phyloP scores from a whole-genome alignment of 2,113 vertebrate species.

The Centropus bengalensis region DNA sequence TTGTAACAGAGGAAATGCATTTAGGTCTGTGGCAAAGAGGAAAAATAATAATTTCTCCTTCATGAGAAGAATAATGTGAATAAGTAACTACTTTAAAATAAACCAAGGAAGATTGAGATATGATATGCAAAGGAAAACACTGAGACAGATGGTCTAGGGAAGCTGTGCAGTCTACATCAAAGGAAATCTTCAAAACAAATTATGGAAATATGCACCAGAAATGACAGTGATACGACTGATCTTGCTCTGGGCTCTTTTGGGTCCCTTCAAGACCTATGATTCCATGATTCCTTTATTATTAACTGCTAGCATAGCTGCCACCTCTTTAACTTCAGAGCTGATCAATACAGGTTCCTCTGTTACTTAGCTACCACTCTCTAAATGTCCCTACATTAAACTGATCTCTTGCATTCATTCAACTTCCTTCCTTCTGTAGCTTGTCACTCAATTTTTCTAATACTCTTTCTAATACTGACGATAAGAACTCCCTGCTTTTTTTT shows the following conservation, averaged over 20 bases:
- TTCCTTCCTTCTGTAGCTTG: not conserved
- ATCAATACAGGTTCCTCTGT: not conserved
- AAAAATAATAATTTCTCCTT: not conserved
- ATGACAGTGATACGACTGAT: slow-evolving; percentile 1
- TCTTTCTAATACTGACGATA: not conserved
- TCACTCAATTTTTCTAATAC: not conserved
- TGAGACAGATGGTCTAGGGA: not conserved
- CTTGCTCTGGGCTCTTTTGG: not conserved
- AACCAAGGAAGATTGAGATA: not conserved
- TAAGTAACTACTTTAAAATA: not conserved
- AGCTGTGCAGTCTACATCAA: not conserved
- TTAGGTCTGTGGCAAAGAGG: not conserved
- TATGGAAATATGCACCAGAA: not conserved
- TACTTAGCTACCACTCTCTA: not conserved
- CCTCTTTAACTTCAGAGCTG: not conserved
- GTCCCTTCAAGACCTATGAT: not conserved
- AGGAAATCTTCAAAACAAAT: slow-evolving; percentile 12
- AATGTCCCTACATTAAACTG: not conserved
- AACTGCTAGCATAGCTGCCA: not conserved
- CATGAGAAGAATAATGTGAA: not conserved
- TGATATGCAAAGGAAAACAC: not conserved
- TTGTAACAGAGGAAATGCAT: not conserved
- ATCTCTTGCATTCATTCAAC: not conserved
- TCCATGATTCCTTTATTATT: not conserved
- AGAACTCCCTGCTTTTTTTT: not conserved